Conservation (phyloP, 2,888 invertebrate genomes). For the Tricholauxania praeusta region DNA sequence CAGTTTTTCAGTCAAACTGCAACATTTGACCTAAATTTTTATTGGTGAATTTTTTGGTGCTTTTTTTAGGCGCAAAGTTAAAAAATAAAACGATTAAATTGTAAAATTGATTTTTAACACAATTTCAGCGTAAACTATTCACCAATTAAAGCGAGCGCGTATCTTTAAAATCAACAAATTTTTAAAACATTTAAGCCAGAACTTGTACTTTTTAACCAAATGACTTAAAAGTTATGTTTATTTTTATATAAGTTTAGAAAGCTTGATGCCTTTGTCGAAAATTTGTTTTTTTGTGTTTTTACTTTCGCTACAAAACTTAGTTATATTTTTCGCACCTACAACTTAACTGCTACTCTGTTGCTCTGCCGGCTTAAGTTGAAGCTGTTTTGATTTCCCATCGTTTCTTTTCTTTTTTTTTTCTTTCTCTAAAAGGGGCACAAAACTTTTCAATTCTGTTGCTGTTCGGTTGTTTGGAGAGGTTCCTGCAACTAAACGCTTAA, state of each 20-base stretch:
- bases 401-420: too few species aligned
- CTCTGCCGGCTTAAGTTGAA: too few species aligned
- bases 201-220: conserved; percentile 27
- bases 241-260: not conserved
- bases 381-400: too few species aligned
- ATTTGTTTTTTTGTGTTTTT: not conserved
- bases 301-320: conserved; percentile 6
- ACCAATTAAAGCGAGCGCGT: conserved; percentile 26
- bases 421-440: too few species aligned
- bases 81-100: conserved; percentile 10
- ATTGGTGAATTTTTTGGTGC: too few species aligned
- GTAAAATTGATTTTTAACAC: conserved; percentile 27
- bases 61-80: too few species aligned
- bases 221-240: not conserved
- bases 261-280: too few species aligned
- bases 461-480: not conserved
- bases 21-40: too few species aligned
- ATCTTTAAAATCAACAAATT: conserved; percentile 39
- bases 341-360: not conserved
- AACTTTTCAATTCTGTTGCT: too few species aligned
- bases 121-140: conserved; percentile 23
- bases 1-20: too few species aligned
- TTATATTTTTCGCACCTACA: conserved; percentile 14
- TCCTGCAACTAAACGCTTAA: conserved; percentile 1
- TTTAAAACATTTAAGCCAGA: conserved; percentile 28